Evolutionary conservation across 1,140 invertebrate species (phyloP).

Genomic region (Zelostemma sp.): DNA sequence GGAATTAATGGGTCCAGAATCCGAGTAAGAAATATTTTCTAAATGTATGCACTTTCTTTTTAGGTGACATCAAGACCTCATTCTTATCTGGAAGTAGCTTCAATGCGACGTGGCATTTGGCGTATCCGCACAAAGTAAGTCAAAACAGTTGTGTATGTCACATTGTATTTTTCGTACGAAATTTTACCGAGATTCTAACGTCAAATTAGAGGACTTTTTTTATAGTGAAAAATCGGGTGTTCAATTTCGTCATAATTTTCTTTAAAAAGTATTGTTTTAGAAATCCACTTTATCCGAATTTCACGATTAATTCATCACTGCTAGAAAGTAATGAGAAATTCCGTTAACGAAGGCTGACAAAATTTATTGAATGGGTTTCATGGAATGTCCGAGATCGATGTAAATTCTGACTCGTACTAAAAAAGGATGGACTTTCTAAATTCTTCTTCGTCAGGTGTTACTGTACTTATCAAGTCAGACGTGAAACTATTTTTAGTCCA

Average conservation of each 20-base stretch:
- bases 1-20: neutral
- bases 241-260: too few relatives aligned
- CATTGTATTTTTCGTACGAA: constrained; percentile 14
- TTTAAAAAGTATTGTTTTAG: too few relatives aligned
- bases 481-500: constrained; percentile 4
- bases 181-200: too few relatives aligned
- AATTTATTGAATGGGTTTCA: neutral
- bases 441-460: constrained; percentile 4
- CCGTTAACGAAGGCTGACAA: neutral
- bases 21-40: constrained; percentile 26
- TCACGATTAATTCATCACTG: too few relatives aligned
- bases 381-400: neutral
- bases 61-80: constrained; percentile 84
- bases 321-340: neutral
- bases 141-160: constrained; percentile 27
- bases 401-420: neutral
- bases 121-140: constrained; percentile 92
- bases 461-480: neutral
- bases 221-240: too few relatives aligned
- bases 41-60: constrained; percentile 58
- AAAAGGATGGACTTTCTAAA: constrained; percentile 12
- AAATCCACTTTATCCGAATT: too few relatives aligned
- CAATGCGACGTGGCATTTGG: constrained; percentile 94
- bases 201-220: too few relatives aligned
- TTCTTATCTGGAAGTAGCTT: constrained; percentile 85